Conservation (phyloP, 2,888 invertebrate genomes). For the Andrena marginata region DNA sequence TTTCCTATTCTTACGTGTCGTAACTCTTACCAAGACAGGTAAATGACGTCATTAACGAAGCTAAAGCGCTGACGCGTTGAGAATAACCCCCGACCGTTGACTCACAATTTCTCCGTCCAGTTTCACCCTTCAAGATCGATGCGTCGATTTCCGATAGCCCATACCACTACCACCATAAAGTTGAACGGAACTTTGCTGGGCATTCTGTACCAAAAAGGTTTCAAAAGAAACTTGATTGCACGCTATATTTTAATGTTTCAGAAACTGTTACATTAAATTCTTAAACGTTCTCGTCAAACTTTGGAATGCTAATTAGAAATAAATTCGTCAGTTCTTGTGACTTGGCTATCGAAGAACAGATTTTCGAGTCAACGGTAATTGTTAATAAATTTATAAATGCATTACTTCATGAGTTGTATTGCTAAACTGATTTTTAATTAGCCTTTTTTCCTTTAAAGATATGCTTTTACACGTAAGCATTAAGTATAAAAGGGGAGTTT, state of each 20-base stretch:
- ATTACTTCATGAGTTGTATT: too few relatives aligned
- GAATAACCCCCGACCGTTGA: constrained; percentile 76
- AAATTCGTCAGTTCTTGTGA: neutral
- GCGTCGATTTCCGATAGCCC: constrained; percentile 78
- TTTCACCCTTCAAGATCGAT: constrained; percentile 76
- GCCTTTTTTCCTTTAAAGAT: too few relatives aligned
- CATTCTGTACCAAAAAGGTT: constrained; percentile 48
- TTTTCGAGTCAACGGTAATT: too few relatives aligned
- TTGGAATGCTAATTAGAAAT: neutral
- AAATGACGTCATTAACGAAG: constrained; percentile 81
- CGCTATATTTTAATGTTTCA: constrained; percentile 52
- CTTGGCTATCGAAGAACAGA: too few relatives aligned
- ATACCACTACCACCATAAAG: constrained; percentile 66
- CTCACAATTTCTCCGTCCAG: constrained; percentile 69
- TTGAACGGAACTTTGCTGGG: constrained; percentile 63
- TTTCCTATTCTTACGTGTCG: constrained; percentile 57
- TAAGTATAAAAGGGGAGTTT: too few relatives aligned
- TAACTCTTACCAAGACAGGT: constrained; percentile 73
- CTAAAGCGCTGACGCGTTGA: constrained; percentile 81
- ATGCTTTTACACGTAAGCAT: too few relatives aligned
- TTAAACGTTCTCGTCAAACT: neutral
- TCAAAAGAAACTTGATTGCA: constrained; percentile 56
- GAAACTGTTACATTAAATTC: neutral
- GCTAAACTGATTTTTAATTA: too few relatives aligned
- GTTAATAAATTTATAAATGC: too few relatives aligned